These are phyloP conservation scores for Prunella himalayana DNA, from an alignment of 2,113 vertebrate species.

Conservation along the genomic window DNA sequence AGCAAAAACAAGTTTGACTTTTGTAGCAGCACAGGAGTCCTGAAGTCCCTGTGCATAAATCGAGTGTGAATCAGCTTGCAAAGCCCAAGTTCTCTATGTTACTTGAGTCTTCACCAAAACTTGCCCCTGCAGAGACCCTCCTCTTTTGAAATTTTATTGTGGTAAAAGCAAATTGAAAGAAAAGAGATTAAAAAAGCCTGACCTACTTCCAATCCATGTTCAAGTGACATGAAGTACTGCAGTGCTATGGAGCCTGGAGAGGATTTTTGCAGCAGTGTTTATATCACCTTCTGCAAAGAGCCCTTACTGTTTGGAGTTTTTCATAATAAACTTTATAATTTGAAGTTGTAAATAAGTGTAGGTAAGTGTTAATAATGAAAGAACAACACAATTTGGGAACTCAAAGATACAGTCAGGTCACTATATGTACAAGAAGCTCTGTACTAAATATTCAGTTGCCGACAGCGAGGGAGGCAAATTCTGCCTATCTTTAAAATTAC, in stretches of 20 bases:
- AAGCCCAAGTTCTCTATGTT: not conserved
- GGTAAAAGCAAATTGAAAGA: not conserved
- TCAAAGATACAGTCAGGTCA: not conserved
- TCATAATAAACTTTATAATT: not conserved
- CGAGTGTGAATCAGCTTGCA: not conserved
- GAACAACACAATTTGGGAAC: not conserved
- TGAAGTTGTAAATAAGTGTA: not conserved
- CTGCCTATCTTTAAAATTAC: not conserved
- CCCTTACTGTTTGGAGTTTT: not conserved
- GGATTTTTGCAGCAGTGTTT: not conserved
- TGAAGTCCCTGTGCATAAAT: not conserved
- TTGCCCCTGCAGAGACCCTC: not conserved
- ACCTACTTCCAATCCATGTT: not conserved
- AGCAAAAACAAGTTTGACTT: not conserved
- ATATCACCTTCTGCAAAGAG: not conserved
- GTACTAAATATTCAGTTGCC: not conserved
- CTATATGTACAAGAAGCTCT: not conserved
- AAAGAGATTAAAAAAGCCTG: not conserved
- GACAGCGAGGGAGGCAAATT: not conserved
- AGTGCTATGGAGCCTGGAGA: not conserved
- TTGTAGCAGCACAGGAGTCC: not conserved
- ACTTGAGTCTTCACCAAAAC: not conserved
- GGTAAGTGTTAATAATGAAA: not conserved
- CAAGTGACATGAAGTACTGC: not conserved
- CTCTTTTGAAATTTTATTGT: not conserved